Conservation (phyloP, 2,888 invertebrate species). For the Heliconius erato region DNA sequence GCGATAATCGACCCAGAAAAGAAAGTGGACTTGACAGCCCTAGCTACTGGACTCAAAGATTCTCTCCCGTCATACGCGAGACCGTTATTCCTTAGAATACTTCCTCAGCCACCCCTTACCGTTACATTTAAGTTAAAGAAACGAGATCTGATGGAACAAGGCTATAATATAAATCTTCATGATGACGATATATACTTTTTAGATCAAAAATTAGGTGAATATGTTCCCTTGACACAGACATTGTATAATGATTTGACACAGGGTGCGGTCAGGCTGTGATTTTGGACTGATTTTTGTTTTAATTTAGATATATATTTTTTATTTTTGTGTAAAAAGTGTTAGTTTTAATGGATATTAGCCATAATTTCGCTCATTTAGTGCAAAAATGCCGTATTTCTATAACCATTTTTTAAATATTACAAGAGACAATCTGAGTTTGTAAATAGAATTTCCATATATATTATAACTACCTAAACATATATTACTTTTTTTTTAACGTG, state of each 20-base stretch:
- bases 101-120: conserved; percentile 91
- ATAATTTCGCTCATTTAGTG: background rate
- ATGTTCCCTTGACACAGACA: conserved; percentile 77
- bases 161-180: conserved; percentile 88
- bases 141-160: conserved; percentile 93
- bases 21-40: conserved; percentile 85
- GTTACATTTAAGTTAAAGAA: conserved; percentile 97
- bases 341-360: background rate
- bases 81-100: conserved; percentile 93
- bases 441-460: background rate
- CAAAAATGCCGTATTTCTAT: background rate
- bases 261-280: conserved; percentile 84
- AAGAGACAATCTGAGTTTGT: background rate
- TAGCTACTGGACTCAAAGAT: conserved; percentile 73
- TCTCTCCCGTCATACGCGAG: conserved; percentile 93
- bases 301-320: background rate
- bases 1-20: conserved; percentile 92
- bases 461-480: too few relatives aligned
- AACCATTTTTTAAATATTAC: background rate
- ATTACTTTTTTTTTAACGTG: too few relatives aligned
- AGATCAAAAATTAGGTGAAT: conserved; percentile 76
- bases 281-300: background rate
- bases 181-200: conserved; percentile 90
- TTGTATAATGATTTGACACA: conserved; percentile 80
- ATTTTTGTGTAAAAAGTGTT: background rate